Conservation (phyloP, 2,888 invertebrate genomes). For the Sepiola atlantica region DNA sequence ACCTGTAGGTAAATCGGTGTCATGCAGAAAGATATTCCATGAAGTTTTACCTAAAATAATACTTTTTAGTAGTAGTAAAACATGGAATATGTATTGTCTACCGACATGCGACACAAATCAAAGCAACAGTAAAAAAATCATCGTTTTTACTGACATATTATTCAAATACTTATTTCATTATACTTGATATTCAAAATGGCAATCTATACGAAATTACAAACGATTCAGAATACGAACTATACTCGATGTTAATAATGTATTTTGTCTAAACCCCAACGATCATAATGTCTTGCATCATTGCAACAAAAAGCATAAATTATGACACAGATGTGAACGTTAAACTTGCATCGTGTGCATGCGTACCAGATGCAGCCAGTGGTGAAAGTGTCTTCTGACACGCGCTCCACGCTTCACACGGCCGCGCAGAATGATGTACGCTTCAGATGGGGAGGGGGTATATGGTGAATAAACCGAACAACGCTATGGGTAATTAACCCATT, state of each 20-base stretch:
- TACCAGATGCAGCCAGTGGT: not conserved
- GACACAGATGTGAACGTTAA: not conserved
- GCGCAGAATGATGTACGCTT: not conserved
- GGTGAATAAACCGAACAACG: not conserved
- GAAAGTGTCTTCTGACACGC: not conserved
- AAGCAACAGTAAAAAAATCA: too few relatives aligned
- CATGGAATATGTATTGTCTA: too few relatives aligned
- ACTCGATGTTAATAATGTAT: not conserved
- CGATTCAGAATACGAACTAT: not conserved
- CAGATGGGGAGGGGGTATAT: not conserved
- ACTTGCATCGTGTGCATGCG: not conserved
- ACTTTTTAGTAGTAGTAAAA: too few relatives aligned
- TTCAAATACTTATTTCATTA: too few relatives aligned
- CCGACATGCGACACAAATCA: too few relatives aligned
- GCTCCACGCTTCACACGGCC: not conserved
- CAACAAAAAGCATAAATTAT: not conserved
- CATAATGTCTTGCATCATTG: not conserved
- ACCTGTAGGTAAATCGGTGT: too few relatives aligned
- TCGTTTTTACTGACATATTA: too few relatives aligned
- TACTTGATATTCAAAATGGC: too few relatives aligned
- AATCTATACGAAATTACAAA: not conserved
- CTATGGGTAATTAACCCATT: not conserved
- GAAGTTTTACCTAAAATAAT: too few relatives aligned
- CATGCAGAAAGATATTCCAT: too few relatives aligned
- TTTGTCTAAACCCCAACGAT: not conserved